Evolutionary conservation across 1,140 invertebrate genomes (phyloP).

Genomic region (Ooceraea biroi): DNA sequence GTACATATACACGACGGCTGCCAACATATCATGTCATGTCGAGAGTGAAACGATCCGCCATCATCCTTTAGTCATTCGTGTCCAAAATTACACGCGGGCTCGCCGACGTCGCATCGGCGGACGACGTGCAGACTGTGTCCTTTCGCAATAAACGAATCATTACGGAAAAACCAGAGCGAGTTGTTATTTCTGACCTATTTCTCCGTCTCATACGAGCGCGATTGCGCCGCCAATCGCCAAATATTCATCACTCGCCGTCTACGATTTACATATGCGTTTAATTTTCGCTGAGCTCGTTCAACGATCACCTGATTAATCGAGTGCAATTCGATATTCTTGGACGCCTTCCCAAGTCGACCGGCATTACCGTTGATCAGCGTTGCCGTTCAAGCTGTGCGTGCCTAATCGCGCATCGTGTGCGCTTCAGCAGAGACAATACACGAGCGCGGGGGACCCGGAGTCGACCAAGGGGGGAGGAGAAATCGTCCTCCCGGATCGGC

Average conservation of each 20-base stretch:
- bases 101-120: constrained; percentile 84
- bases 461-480: constrained; percentile 34
- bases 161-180: constrained; percentile 77
- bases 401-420: constrained; percentile 70
- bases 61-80: constrained; percentile 85
- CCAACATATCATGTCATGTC: constrained; percentile 84
- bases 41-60: constrained; percentile 83
- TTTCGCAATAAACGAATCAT: constrained; percentile 87
- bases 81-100: constrained; percentile 82
- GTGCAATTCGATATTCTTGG: constrained; percentile 9
- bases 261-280: neutral
- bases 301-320: neutral
- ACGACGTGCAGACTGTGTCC: constrained; percentile 81
- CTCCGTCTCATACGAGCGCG: neutral
- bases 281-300: neutral
- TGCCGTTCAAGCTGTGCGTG: constrained; percentile 39
- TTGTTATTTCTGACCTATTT: constrained; percentile 32
- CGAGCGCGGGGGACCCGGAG: constrained; percentile 3
- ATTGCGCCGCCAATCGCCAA: neutral
- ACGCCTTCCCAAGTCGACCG: neutral
- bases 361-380: constrained; percentile 53
- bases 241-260: neutral
- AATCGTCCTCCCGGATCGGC: constrained; percentile 56
- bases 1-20: constrained; percentile 43
- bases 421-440: constrained; percentile 69